phyloP scores from a whole-genome alignment of 2,888 invertebrate species.

The Plutella xylostella region DNA sequence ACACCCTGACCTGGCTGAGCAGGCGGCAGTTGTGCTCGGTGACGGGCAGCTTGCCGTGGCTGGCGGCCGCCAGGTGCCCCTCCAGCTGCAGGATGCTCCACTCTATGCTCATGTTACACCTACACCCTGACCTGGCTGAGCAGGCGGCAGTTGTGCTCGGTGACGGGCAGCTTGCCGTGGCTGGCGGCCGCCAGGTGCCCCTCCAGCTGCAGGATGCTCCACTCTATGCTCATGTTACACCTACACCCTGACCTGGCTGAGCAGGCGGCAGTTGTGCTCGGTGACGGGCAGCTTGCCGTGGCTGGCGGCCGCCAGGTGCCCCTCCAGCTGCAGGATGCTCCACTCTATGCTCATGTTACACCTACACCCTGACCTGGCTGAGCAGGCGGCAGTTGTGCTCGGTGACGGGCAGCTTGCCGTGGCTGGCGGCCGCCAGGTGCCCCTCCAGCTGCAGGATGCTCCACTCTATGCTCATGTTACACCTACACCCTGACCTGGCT shows the following conservation, averaged over 20 bases:
- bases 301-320: constrained; percentile 91
- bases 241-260: constrained; percentile 83
- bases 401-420: constrained; percentile 88
- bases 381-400: constrained; percentile 89
- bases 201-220: constrained; percentile 77
- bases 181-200: constrained; percentile 91
- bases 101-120: too few species aligned
- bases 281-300: constrained; percentile 90
- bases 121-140: constrained; percentile 79
- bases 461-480: constrained; percentile 22
- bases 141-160: constrained; percentile 88
- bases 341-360: constrained; percentile 54
- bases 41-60: constrained; percentile 87
- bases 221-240: too few species aligned
- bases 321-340: constrained; percentile 79
- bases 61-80: constrained; percentile 89
- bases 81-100: constrained; percentile 83
- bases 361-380: constrained; percentile 72
- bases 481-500: constrained; percentile 70
- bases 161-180: constrained; percentile 88
- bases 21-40: constrained; percentile 91
- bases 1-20: constrained; percentile 82
- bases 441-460: constrained; percentile 83
- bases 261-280: constrained; percentile 88
- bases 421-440: constrained; percentile 91